Percentiles rank a stretch among this genome's conserved stretches.
phyloP scores from a whole-genome alignment of 2,797 vertebrate species.

The Gobio occitaniae region DNA sequence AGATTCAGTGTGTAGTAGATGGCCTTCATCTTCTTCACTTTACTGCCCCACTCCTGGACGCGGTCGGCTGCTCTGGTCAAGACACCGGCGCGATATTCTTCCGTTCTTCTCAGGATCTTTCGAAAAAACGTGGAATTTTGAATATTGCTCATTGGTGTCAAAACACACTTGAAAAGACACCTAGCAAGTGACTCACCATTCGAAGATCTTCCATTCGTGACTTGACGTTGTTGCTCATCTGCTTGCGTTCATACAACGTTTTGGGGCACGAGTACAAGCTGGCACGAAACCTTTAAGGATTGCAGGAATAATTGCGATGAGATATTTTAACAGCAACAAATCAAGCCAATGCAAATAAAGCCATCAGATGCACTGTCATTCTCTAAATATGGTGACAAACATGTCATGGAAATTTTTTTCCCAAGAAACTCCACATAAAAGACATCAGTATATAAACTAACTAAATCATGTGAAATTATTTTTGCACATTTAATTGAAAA shows the following conservation, averaged over 20 bases:
- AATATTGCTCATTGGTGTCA: neutral
- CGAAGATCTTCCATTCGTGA: constrained; percentile 60
- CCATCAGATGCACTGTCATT: neutral
- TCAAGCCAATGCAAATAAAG: neutral
- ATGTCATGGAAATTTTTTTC: neutral
- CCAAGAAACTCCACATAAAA: neutral
- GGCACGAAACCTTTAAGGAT: constrained; percentile 61
- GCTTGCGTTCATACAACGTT: constrained; percentile 52
- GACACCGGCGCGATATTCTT: constrained; percentile 58
- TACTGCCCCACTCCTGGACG: constrained; percentile 59
- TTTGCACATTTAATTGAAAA: neutral
- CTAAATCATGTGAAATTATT: neutral
- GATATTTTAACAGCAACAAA: neutral
- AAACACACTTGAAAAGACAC: neutral
- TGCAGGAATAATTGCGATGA: neutral
- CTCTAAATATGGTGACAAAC: neutral
- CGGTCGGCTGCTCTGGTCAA: constrained; percentile 57
- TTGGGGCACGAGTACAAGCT: constrained; percentile 65
- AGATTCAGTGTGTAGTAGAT: constrained; percentile 71
- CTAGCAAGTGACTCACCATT: constrained; percentile 47
- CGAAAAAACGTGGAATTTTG: neutral
- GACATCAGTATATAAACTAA: neutral
- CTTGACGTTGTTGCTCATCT: constrained; percentile 58
- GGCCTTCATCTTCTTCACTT: constrained; percentile 68
- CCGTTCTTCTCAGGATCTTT: constrained; percentile 65